phyloP scores from a whole-genome alignment of 2,797 vertebrate species.

The Potorous gilbertii region DNA sequence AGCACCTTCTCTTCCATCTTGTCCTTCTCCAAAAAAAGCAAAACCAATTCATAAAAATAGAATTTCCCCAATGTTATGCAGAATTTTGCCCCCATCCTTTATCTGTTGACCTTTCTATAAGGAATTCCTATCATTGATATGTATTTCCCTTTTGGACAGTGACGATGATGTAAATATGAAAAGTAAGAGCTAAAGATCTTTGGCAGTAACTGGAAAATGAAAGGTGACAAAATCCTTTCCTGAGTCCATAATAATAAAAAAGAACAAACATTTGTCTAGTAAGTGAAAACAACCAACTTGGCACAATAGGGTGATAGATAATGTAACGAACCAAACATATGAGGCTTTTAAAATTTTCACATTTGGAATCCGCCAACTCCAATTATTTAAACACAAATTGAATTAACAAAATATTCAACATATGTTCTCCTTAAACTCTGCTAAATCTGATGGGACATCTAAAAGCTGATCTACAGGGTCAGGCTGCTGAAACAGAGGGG shows the following conservation, averaged over 20 bases:
- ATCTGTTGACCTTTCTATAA: slow-evolving; percentile 54
- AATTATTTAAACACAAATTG: slow-evolving; percentile 83
- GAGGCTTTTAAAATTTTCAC: slow-evolving; percentile 72
- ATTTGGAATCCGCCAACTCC: slow-evolving; percentile 70
- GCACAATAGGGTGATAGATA: slow-evolving; percentile 52
- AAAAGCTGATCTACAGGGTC: slow-evolving; percentile 48
- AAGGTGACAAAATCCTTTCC: slow-evolving; percentile 64
- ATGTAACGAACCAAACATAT: slow-evolving; percentile 63
- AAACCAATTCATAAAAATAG: neutral
- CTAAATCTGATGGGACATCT: slow-evolving; percentile 73
- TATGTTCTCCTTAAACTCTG: slow-evolving; percentile 82
- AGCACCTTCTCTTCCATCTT: neutral
- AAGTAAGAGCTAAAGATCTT: slow-evolving; percentile 59
- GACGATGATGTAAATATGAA: rapidly evolving
- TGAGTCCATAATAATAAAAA: slow-evolving; percentile 45
- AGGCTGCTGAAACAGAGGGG: slow-evolving; percentile 41
- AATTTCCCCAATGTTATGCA: neutral
- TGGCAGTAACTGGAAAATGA: slow-evolving; percentile 40
- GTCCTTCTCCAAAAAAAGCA: neutral
- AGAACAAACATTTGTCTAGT: neutral
- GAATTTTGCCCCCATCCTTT: too few species aligned
- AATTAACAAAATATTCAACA: slow-evolving; percentile 84
- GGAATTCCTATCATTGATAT: slow-evolving; percentile 54
- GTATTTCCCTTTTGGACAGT: slow-evolving; percentile 58
- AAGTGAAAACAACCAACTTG: slow-evolving; percentile 69